Evolutionary conservation across 2,888 invertebrate species (phyloP), one percentile per base, ranked within the genome.

Genomic region (Drosophila paranaensis): DNA sequence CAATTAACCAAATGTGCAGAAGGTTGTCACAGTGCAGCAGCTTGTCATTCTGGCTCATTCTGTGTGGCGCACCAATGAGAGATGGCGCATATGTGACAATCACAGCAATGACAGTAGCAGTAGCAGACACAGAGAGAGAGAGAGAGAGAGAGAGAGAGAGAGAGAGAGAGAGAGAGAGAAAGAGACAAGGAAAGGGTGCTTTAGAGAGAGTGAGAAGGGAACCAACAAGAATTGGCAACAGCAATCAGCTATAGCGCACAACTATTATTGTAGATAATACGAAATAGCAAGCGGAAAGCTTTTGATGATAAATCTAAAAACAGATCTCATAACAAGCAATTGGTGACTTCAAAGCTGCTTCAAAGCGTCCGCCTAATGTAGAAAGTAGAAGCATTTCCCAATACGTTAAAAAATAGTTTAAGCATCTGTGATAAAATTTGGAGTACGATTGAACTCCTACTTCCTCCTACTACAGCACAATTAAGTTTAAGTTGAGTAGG

Each of bases 1-100:
- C 85, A 84, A 84, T 84, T 88, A 84, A 85, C 88, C 79, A 88
- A 85, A 82, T 84, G 84, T 71, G 67, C 57, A 68, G 71, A 58
- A 65, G 67, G 67, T 56, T 60, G 42, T 35, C 50, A 50, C 33
- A 10, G 33, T 33, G 51, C 62, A 57, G 50, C 48, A 50, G 56
- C 48, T 30, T 50, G n/a, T 33, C n/a, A 6, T 57, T 77, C 56
- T 39, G 42, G 50, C 64, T 65, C 51, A 54, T 60, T 51, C 56
- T 42, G 54, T 45, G 45, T 45, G 42, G 45, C 50, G 46, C 48
- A 42, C 50, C 50, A 60, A 65, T 57, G 37, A 46, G 55, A 48
- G 46, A 64, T 42, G 54, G 60, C 43, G 33, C 46, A 56, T 50
- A 51, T 73, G 61, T 68, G 73, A 73, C 73, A 68, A 73, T 73